A percentile compares a stretch with the other conserved stretches of the same genome.
These are phyloP conservation scores for Calonectris borealis DNA, from an alignment of 2,113 vertebrate genomes.

Conservation along the genomic window DNA sequence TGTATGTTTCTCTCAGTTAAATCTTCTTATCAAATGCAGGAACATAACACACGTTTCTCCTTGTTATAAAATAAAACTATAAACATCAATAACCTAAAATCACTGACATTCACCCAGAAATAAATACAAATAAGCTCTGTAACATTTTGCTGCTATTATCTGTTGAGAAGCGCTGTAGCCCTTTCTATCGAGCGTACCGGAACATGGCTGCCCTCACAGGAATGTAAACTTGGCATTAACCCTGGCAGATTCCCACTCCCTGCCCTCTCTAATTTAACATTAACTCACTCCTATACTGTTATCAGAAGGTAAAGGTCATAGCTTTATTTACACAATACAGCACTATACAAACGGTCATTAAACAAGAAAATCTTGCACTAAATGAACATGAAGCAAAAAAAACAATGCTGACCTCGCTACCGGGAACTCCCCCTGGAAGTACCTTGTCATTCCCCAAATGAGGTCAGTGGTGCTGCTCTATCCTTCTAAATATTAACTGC, in stretches of 20 bases:
- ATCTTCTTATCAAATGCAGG: slow-evolving; percentile 7
- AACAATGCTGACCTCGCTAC: slow-evolving; percentile 18
- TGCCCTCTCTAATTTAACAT: slow-evolving; percentile 40
- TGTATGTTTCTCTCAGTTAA: background rate
- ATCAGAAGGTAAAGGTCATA: slow-evolving; percentile 57
- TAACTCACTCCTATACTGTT: slow-evolving; percentile 34
- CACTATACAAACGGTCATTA: background rate
- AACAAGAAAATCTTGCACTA: slow-evolving; percentile 15
- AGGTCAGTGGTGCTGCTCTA: background rate
- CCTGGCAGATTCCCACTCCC: slow-evolving; percentile 24
- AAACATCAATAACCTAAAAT: slow-evolving; percentile 46
- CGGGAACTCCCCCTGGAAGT: slow-evolving; percentile 5
- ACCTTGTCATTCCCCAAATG: background rate
- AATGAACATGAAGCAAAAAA: slow-evolving; percentile 28
- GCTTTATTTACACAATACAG: slow-evolving; percentile 59
- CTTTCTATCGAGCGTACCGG: slow-evolving; percentile 7
- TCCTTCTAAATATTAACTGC: slow-evolving; percentile 41
- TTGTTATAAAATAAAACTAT: slow-evolving; percentile 42
- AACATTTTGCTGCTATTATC: slow-evolving; percentile 43
- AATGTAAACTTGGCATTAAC: slow-evolving; percentile 71
- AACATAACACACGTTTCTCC: slow-evolving; percentile 43
- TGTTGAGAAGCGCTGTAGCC: background rate
- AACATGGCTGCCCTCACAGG: slow-evolving; percentile 60
- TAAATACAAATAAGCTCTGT: slow-evolving; percentile 18
- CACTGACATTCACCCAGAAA: slow-evolving; percentile 29